Evolutionary conservation across 2,113 vertebrate genomes (phyloP).

Genomic region (Pagrus major): DNA sequence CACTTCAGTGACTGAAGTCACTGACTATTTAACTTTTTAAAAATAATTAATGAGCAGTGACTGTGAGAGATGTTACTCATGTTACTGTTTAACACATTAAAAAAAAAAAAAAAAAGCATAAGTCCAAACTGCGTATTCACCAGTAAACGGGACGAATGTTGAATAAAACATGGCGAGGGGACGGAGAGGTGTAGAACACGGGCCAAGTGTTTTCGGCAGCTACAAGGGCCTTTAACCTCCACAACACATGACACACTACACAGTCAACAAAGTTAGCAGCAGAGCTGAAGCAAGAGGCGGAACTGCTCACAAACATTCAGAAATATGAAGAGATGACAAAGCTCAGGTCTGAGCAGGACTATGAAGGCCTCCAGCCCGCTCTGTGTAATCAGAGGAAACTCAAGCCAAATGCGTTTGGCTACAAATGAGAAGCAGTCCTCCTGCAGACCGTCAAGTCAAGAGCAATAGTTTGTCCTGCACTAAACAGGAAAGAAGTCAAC

Average conservation of each 20-base stretch:
- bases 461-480: slow-evolving; percentile 27
- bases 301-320: background rate
- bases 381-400: slow-evolving; percentile 31
- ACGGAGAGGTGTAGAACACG: background rate
- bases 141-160: background rate
- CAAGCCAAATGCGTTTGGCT: slow-evolving; percentile 39
- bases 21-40: slow-evolving; percentile 46
- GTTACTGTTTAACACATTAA: slow-evolving; percentile 56
- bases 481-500: slow-evolving; percentile 34
- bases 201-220: background rate
- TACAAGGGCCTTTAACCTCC: slow-evolving; percentile 21
- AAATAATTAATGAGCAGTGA: slow-evolving; percentile 33
- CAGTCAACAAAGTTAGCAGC: background rate
- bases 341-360: slow-evolving; percentile 5
- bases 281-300: background rate
- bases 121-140: background rate
- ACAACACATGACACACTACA: background rate
- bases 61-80: background rate
- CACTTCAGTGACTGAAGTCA: no score
- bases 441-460: slow-evolving; percentile 41
- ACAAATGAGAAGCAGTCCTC: slow-evolving; percentile 45
- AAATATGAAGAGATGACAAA: background rate
- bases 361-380: slow-evolving; percentile 21
- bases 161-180: slow-evolving; percentile 18
- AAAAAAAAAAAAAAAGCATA: background rate